Base-by-base conservation (phyloP, 2,797 vertebrate species). In the Champsocephalus gunnari region DNA sequence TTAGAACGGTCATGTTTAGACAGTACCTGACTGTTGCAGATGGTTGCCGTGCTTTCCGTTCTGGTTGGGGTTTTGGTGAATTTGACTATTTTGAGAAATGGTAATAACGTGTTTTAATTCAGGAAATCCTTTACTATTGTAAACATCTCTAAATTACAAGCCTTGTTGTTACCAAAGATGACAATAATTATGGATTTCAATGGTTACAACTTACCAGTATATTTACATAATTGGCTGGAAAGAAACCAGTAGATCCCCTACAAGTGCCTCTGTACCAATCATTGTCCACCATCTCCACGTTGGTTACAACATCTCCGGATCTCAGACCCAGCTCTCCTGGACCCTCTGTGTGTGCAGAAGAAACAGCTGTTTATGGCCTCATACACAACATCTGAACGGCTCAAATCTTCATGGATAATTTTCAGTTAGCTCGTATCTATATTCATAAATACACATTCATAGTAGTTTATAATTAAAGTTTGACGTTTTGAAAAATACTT, bases 261-360 rank as follows among this genome's bases (percentile, higher is more conserved):
- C 94, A 96, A 73, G 93, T 96, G 48, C 98, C 98, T 85, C 84
- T 92, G 91, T 97, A 99, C 98, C 98, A 99, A 55, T 98, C 95
- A 0, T 65, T 47, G 93, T 98, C 96, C 62, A 99, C 87, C 87
- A 95, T 95, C 93, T 98, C 97, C 88, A 98, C 92, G 88, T 94
- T 93, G 90, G 76, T 94, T 84, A 99, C 94, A 8, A 92, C 88
- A 67, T 99, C 98, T 82, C 98, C 98, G 70, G 92, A 92, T 87
- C 56, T 94, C 84, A 99, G 95, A 55, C 73, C 85, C 87, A 99
- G 91, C 91, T 99, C 98, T 81, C 94, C 95, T 60, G 91, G 88
- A 82, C 97, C 95, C 86, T 96, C 98, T 99, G 90, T 24, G 90
- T 28, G 90, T 7, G 48, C 44, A 44, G 0, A 73, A 64, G 41